Evolutionary conservation across 2,797 vertebrate species (phyloP).

Genomic region (Podarcis siculus): DNA sequence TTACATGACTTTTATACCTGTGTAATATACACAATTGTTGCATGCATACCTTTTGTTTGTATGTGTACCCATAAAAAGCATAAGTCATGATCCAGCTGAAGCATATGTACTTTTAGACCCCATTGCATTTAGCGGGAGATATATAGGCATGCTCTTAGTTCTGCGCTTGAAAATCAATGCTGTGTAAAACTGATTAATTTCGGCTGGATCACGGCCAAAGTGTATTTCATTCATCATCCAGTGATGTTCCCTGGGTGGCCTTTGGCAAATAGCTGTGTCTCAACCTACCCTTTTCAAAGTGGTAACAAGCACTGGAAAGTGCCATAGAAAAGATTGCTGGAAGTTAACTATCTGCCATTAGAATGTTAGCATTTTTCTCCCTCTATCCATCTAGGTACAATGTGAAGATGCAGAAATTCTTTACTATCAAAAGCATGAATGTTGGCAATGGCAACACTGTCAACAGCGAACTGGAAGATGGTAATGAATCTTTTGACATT

Average conservation of each 20-base stretch:
- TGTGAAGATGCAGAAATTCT: slow-evolving; percentile 89
- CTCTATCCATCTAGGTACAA: slow-evolving; percentile 86
- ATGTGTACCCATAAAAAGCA: not conserved
- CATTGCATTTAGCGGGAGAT: not conserved
- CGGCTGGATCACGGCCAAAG: not conserved
- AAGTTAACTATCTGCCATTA: not conserved
- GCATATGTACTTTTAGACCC: not conserved
- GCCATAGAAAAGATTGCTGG: not conserved
- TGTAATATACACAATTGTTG: not conserved
- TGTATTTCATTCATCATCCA: not conserved
- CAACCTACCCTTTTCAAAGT: not conserved
- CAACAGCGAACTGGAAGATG: slow-evolving; percentile 92
- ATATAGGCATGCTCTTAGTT: not conserved
- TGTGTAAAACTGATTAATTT: not conserved
- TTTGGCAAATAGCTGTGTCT: not conserved
- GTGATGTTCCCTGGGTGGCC: not conserved
- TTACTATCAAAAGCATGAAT: slow-evolving; percentile 87
- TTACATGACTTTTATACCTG: not conserved
- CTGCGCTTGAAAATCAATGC: not conserved
- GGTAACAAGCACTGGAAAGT: not conserved
- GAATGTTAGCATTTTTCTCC: not conserved
- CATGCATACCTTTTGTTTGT: not conserved
- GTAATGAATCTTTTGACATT: slow-evolving; percentile 91
- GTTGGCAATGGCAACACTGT: slow-evolving; percentile 91
- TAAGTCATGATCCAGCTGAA: not conserved